Conservation (phyloP, 2,797 vertebrate genomes). For the Sebastes trivittatus region DNA sequence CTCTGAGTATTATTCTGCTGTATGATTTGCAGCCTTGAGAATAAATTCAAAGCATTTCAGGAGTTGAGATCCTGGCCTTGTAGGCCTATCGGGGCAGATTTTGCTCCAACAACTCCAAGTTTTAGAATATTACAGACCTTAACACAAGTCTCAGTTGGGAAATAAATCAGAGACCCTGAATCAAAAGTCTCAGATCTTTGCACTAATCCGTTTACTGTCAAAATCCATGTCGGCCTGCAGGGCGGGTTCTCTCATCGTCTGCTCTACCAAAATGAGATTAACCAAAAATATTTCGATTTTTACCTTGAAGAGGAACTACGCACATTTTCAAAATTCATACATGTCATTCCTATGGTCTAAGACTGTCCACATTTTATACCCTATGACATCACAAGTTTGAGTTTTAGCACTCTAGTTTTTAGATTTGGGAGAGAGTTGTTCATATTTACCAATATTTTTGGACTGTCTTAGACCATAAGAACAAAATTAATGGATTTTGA, state of each 20-base stretch:
- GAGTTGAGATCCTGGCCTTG: neutral
- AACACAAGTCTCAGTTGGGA: neutral
- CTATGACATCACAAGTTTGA: too few relatives aligned
- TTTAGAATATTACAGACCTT: neutral
- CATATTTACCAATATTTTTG: too few relatives aligned
- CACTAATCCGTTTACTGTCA: constrained; percentile 7
- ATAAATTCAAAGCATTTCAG: neutral
- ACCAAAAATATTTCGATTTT: neutral
- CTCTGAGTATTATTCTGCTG: neutral
- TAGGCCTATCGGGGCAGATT: neutral
- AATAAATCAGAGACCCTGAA: neutral
- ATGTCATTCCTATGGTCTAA: too few relatives aligned
- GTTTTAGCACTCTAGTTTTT: too few relatives aligned
- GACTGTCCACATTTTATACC: too few relatives aligned
- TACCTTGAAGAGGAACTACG: too few relatives aligned
- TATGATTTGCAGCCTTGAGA: neutral
- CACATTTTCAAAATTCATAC: too few relatives aligned
- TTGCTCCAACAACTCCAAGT: neutral
- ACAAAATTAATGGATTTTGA: too few relatives aligned
- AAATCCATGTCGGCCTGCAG: constrained; percentile 5
- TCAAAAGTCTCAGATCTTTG: neutral
- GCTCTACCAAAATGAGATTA: neutral
- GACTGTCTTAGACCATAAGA: too few relatives aligned
- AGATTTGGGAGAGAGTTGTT: too few relatives aligned
- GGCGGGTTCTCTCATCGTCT: neutral